A percentile compares a stretch with the other conserved stretches of the same genome.
Evolutionary conservation across 2,797 vertebrate species (phyloP).

Genomic region (Clarias pachynema): DNA sequence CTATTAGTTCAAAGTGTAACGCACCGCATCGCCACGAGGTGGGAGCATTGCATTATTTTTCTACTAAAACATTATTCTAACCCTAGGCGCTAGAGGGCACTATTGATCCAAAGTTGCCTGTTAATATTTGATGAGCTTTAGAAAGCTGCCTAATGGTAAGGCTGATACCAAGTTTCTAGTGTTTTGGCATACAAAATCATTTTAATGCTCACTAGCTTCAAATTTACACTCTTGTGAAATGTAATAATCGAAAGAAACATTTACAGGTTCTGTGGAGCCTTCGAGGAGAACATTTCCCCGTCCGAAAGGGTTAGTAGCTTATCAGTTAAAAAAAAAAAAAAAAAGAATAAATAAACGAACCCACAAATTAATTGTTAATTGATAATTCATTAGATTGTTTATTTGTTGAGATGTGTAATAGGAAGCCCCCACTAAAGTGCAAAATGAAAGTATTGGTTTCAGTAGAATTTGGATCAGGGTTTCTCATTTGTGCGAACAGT

Average conservation of each 20-base stretch:
- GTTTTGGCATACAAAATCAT: not conserved
- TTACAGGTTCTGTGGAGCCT: not conserved
- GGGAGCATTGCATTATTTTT: constrained; percentile 22
- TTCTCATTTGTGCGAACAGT: not conserved
- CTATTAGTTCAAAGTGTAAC: not conserved
- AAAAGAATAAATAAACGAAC: not conserved
- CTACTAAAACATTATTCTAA: not conserved
- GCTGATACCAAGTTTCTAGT: not conserved
- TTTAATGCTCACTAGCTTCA: not conserved
- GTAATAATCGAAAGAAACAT: not conserved
- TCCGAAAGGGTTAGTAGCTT: not conserved
- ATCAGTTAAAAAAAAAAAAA: not conserved
- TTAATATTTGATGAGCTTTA: not conserved
- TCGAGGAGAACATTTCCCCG: not conserved
- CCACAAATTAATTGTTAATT: not conserved
- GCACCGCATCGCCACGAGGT: not conserved
- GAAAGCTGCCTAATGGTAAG: not conserved
- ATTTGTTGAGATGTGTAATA: not conserved
- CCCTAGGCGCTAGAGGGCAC: not conserved
- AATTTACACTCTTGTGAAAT: not conserved
- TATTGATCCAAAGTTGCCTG: not conserved
- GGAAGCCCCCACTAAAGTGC: not conserved
- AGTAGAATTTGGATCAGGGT: not conserved
- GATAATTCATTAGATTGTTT: not conserved
- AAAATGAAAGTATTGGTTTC: not conserved